phyloP scores from a whole-genome alignment of 2,113 vertebrate species.

The Colinus virginianus region DNA sequence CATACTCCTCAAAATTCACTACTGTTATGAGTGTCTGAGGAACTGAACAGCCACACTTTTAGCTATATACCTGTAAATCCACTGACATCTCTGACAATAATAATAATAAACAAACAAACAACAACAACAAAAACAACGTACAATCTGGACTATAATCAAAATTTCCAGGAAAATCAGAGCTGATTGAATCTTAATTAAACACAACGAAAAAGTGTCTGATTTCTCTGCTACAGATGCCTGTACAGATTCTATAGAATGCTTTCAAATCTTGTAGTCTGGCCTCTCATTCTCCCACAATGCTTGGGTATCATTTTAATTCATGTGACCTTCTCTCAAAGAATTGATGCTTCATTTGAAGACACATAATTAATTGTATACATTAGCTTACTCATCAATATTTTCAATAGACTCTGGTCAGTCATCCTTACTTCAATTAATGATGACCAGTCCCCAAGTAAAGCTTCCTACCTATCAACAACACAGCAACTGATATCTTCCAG shows the following conservation, averaged over 20 bases:
- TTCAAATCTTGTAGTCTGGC: neutral
- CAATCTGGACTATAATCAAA: neutral
- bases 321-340: neutral
- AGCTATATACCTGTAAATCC: neutral
- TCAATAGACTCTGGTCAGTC: neutral
- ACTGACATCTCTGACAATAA: neutral
- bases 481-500: neutral
- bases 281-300: neutral
- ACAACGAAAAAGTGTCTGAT: neutral
- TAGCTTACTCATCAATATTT: neutral
- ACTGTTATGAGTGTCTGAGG: neutral
- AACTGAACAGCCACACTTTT: neutral
- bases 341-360: neutral
- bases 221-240: neutral
- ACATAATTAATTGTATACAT: neutral
- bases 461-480: neutral
- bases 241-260: neutral
- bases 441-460: constrained; percentile 1
- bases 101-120: neutral
- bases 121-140: neutral
- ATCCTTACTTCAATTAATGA: constrained; percentile 8
- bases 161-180: neutral
- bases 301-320: neutral
- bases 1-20: neutral
- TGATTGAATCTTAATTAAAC: neutral